Evolutionary conservation across 2,797 vertebrate genomes (phyloP), one percentile per base, ranked within the genome.

Genomic region (Scolopax rusticola): DNA sequence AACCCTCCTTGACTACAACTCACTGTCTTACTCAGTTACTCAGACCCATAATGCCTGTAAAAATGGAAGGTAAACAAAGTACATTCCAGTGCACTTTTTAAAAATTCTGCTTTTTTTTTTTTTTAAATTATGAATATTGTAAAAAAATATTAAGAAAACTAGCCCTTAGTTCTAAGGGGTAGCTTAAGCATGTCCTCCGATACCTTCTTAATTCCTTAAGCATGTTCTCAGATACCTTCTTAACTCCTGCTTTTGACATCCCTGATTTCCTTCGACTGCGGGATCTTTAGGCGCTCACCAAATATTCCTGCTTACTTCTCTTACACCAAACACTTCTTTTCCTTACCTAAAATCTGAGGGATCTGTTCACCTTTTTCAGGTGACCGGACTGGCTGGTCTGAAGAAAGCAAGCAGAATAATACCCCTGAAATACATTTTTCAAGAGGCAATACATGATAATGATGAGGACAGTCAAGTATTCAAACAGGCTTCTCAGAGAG

Each of bases 41-140:
- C 15, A 64, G 11, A 28, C 8, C 17, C 57, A 21, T 64, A 63
- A 38, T 30, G 5, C 8, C 38, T 43, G 21, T 17, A 77, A 77
- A 93, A 92, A 45, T 41, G 4, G 15, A 84, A 84, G 25, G 8
- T 36, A 75, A 81, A 50, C 6, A 59, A 43, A 71, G 2, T 33
- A 28, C 14, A 15, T 47, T 56, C 53, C 10, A 75, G 15, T 30
- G 2, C 40, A 78, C 15, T 51, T 11, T 53, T 51, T 8, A 1
- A 47, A 73, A 71, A 68, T 14, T 5, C 12, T 3, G 17, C 0
- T 2, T 5, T 8, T 9, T 3, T 28, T 38, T 47, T 17, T 53
- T 53, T 53, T 41, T 41, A 16, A 36, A 63, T 50, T 80, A 15
- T 36, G 2, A 86, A 67, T 11, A 23, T 17, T 53, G 9, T 2